Evolutionary conservation across 1,140 invertebrate species (phyloP), one percentile per base, ranked within the genome.

Genomic region (Sycophila sp.): DNA sequence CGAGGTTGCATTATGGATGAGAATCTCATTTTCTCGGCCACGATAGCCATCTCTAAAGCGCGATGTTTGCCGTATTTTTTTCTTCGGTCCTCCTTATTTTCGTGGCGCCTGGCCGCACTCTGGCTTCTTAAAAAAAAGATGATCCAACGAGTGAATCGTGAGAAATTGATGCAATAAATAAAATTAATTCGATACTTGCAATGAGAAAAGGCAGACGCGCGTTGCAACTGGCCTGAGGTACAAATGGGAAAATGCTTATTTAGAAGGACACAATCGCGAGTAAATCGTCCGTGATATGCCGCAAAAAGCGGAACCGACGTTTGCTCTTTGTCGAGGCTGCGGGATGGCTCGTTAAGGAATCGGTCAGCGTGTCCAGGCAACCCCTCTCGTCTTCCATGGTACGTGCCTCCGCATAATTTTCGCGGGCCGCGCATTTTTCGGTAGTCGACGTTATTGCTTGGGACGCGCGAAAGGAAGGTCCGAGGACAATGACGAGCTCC

Each of bases 261-360:
- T 26, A 42, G 53, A 11, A 60, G 1, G 40, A 34, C n/a, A n/a
- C 62, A 53, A 38, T 55, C 55, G 63, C 56, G 32, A 67, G 53
- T 17, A 56, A 56, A 56, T 56, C 13, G 36, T 2, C n/a, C 36
- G 32, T n/a, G 36, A 10, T 26, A 6, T 26, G 26, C n/a, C 19
- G 17, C 10, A 49, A 64, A 68, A 68, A 51, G 56, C 68, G 68
- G 68, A 69, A 69, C 62, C 55, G 58, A 69, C 68, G 68, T 69
- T 69, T 55, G 30, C 36, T 26, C 36, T 38, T 69, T 63, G 45
- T 58, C 55, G n/a, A n/a, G 5, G 15, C 42, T 28, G 7, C 11
- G 15, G 10, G 13, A 42, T 6, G 8, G 51, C 59, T 56, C 40
- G 60, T 71, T 71, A 58, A 64, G 28, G 59, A 70, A 63, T 70